These are phyloP conservation scores for Parelbella ahira DNA, from an alignment of 2,888 invertebrate genomes.

Conservation along the genomic window DNA sequence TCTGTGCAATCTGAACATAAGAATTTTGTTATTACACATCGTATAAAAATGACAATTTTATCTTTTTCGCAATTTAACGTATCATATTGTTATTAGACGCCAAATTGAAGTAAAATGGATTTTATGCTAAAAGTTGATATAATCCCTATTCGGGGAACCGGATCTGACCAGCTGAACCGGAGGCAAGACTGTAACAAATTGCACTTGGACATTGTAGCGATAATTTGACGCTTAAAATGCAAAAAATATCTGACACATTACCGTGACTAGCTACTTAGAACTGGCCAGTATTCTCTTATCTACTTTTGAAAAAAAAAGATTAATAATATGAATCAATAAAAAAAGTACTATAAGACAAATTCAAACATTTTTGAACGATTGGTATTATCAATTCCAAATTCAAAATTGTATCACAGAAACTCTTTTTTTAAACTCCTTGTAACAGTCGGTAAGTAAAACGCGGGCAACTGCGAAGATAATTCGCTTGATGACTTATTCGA, in stretches of 20 bases:
- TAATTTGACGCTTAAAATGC: conserved; percentile 16
- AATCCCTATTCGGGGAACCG: conserved; percentile 12
- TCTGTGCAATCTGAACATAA: too few species aligned
- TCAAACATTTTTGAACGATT: too few species aligned
- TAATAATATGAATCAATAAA: too few species aligned
- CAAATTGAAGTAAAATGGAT: conserved; percentile 6
- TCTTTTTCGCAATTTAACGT: too few species aligned
- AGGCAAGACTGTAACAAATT: conserved; percentile 13
- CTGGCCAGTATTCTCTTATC: too few species aligned
- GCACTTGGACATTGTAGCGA: conserved; percentile 8
- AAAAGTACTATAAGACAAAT: too few species aligned
- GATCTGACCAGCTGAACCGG: conserved; percentile 8
- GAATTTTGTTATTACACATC: neutral
- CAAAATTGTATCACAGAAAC: too few species aligned
- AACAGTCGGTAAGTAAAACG: conserved; percentile 11
- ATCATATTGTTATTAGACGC: too few species aligned
- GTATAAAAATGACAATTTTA: too few species aligned
- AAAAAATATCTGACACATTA: conserved; percentile 15
- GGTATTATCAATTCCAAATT: too few species aligned
- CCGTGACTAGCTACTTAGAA: conserved; percentile 4
- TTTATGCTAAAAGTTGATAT: conserved; percentile 7
- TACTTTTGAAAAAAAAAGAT: too few species aligned
- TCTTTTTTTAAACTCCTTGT: too few species aligned
- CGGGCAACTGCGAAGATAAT: conserved; percentile 35
- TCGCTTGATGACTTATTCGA: conserved; percentile 38